Base-by-base conservation (phyloP, 2,888 invertebrate genomes). In the Suillia variegata region DNA sequence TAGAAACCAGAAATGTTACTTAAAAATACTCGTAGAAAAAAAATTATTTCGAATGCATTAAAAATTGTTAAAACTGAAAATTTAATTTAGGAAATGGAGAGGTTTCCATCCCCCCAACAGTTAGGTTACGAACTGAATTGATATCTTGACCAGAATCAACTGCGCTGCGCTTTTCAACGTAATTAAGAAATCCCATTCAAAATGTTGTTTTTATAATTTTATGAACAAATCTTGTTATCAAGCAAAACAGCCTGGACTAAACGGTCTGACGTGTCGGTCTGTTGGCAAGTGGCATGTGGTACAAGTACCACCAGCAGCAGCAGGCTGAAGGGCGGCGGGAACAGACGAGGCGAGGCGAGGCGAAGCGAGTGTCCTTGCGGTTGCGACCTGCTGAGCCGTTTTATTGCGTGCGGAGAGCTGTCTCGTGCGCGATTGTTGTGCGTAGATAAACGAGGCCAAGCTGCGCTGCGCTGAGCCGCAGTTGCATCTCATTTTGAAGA, bases 401-500 rank as follows among this genome's bases (percentile, higher is more conserved):
- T 66, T 66, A 66, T 68, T 67, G 67, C 54, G 56, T 45, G 58
- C 53, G 21, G 20, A 26, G 24, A 31, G 45, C 33, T 33, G 26
- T 21, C 42, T 10, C 17, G n/a, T n/a, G 33, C 33, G 33, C 57
- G 71, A 72, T 72, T 74, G 70, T 70, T 72, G 71, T 72, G 72
- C 74, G 74, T 70, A 72, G 72, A 72, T 72, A 72, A 72, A 72
- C 70, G 70, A 74, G 72, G 74, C 74, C 72, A 74, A 72, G 71
- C 72, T n/a, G n/a, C n/a, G n/a, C n/a, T 24, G 53, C 31, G 50
- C 45, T 50, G 24, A n/a, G 26, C 5, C 26, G 26, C 5, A 26
- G 70, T 71, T 72, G 71, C 68, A 74, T 74, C 74, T 75, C 72
- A 66, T 75, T 69, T 69, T 70, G 56, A 55, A 17, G 62, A 63